Conservation (phyloP, 1,140 invertebrate species). For the Tetramorium alpestre region DNA sequence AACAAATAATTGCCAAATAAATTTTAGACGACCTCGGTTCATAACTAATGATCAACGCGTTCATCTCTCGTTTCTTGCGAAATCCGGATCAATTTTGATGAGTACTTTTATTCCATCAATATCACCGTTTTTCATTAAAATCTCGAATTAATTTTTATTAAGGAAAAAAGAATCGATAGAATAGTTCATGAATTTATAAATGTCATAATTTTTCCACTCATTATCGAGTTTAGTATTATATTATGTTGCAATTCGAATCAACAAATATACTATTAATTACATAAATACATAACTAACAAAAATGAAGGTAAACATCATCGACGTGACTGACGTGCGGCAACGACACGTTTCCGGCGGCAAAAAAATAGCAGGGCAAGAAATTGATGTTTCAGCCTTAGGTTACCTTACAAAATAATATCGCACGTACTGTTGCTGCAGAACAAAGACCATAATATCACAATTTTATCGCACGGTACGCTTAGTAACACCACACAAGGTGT, state of each 20-base stretch:
- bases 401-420: constrained; percentile 14
- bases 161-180: neutral
- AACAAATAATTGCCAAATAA: neutral
- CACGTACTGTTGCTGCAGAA: neutral
- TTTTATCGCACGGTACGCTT: constrained; percentile 20
- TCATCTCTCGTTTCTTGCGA: neutral
- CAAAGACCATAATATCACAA: neutral
- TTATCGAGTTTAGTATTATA: neutral
- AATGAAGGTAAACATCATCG: neutral
- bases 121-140: neutral
- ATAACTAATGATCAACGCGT: neutral
- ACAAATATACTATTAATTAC: neutral
- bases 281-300: neutral
- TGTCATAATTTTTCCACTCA: neutral
- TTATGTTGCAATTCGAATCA: neutral
- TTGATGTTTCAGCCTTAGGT: neutral
- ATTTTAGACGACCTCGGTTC: neutral
- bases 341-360: neutral
- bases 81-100: neutral
- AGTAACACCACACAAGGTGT: constrained; percentile 29
- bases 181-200: neutral
- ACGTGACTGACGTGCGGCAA: neutral
- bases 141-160: neutral
- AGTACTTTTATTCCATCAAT: neutral
- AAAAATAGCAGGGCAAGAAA: neutral